phyloP scores from a whole-genome alignment of 2,797 vertebrate genomes.

The Centroberyx gerrardi region DNA sequence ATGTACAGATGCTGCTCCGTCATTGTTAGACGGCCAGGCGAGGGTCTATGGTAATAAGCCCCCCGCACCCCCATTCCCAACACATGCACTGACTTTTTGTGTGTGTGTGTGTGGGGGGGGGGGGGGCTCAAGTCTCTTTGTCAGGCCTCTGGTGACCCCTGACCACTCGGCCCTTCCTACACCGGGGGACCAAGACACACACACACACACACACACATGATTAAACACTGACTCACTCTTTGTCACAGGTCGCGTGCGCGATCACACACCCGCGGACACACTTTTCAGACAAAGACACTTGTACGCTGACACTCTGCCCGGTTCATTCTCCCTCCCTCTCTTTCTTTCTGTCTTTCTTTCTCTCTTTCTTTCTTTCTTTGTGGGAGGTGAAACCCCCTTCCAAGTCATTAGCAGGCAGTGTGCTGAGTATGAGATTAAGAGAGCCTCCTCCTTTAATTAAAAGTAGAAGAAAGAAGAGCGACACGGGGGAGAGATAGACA shows the following conservation, averaged over 20 bases:
- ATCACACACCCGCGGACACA: constrained; percentile 53
- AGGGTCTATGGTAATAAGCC: constrained; percentile 70
- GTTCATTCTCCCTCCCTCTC: constrained; percentile 25
- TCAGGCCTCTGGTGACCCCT: constrained; percentile 77
- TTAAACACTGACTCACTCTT: constrained; percentile 45
- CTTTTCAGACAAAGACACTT: constrained; percentile 69
- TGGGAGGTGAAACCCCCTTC: constrained; percentile 60
- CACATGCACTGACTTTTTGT: constrained; percentile 80
- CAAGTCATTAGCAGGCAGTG: constrained; percentile 61
- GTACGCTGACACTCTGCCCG: constrained; percentile 39
- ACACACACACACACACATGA: constrained; percentile 26
- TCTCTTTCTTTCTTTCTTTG: constrained; percentile 45
- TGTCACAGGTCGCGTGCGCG: constrained; percentile 27
- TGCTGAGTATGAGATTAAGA: constrained; percentile 52
- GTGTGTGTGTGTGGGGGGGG: neutral
- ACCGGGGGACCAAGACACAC: constrained; percentile 26
- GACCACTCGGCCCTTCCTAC: constrained; percentile 74
- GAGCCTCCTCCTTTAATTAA: constrained; percentile 64
- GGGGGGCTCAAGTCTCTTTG: constrained; percentile 71
- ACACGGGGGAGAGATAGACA: constrained; percentile 29
- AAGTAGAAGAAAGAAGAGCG: constrained; percentile 36
- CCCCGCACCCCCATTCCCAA: constrained; percentile 47
- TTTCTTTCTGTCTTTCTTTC: neutral
- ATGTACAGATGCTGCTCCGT: constrained; percentile 82
- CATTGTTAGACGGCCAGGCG: constrained; percentile 76